Evolutionary conservation across 2,797 vertebrate genomes (phyloP), one percentile per base, ranked within the genome.

Genomic region (Rhinophrynus dorsalis): DNA sequence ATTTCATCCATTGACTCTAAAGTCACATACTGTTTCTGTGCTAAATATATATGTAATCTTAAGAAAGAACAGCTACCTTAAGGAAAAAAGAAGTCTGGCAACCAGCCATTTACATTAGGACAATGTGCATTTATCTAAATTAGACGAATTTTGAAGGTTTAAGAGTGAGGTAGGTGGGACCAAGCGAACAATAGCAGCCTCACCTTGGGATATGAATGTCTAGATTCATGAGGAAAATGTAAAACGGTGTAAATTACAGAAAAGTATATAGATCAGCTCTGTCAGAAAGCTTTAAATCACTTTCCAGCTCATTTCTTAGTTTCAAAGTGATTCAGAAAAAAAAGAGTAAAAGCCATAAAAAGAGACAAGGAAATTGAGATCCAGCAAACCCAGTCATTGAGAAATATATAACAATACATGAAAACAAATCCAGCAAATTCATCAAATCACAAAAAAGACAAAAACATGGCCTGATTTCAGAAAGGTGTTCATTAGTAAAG

Each of bases 401-500:
- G 55, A 73, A 73, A 73, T 73, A 56, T 58, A 65, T 73, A 73
- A 66, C 69, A 73, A 73, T 73, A 45, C 61, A 29, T 51, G 55
- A 58, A 66, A 73, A 73, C 69, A 73, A 66, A 73, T 66, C 61
- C 47, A 35, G 54, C 45, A 73, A 73, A 73, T 73, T 73, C 60
- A 50, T 30, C 61, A 65, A 65, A 73, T 73, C 69, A 73, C 61
- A 73, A 73, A 73, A 52, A 66, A 66, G 61, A 60, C 51, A 55
- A 73, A 79, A 80, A 77, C 66, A 78, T 80, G 64, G 56, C 64
- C 26, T 80, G 81, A 82, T 78, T 85, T 75, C 15, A 77, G 75
- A 81, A 85, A 86, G 78, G 79, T 84, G 86, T 88, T 88, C 81
- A 85, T 89, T 89, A 88, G 80, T 5, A 35, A 83, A 81, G 67